These are phyloP conservation scores for Axinella damicornis DNA, from an alignment of 37 sponge, comb jelly and placozoan species.

Conservation along the genomic window DNA sequence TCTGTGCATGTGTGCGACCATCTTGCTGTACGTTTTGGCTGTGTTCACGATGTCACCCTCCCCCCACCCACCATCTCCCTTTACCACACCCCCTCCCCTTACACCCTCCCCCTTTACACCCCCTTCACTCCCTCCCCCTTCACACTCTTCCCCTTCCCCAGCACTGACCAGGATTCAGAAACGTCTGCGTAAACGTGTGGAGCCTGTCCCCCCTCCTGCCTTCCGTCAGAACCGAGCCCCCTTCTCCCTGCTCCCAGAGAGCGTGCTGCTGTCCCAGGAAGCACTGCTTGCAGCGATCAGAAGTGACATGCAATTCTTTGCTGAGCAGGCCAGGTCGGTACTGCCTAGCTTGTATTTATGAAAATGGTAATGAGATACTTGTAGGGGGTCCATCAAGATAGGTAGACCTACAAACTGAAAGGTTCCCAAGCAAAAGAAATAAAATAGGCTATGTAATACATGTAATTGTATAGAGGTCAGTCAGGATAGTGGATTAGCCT, in stretches of 20 bases:
- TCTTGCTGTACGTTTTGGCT: too few species aligned
- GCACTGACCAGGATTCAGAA: constrained; percentile 68
- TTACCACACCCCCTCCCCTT: too few species aligned
- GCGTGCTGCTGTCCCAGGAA: constrained; percentile 36
- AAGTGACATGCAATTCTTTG: constrained; percentile 55
- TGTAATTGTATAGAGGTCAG: too few species aligned
- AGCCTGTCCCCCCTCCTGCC: constrained; percentile 58
- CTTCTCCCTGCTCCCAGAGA: constrained; percentile 29
- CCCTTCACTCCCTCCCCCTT: neutral
- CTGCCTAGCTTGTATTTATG: too few species aligned
- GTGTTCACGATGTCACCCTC: too few species aligned
- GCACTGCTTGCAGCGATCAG: constrained; percentile 26
- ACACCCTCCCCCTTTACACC: neutral
- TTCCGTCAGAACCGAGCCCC: constrained; percentile 46
- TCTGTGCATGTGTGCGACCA: constrained; percentile 18
- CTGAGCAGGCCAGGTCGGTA: constrained; percentile 68
- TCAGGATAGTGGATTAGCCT: too few species aligned
- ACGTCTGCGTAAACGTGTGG: constrained; percentile 33
- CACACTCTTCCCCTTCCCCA: neutral
- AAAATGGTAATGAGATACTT: too few species aligned
- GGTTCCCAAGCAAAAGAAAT: too few species aligned
- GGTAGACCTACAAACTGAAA: too few species aligned
- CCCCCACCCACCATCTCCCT: too few species aligned
- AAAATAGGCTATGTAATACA: too few species aligned
- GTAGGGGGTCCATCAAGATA: too few species aligned